Evolutionary conservation across 2,113 vertebrate species (phyloP).

Genomic region (Gymnorhina tibicen): DNA sequence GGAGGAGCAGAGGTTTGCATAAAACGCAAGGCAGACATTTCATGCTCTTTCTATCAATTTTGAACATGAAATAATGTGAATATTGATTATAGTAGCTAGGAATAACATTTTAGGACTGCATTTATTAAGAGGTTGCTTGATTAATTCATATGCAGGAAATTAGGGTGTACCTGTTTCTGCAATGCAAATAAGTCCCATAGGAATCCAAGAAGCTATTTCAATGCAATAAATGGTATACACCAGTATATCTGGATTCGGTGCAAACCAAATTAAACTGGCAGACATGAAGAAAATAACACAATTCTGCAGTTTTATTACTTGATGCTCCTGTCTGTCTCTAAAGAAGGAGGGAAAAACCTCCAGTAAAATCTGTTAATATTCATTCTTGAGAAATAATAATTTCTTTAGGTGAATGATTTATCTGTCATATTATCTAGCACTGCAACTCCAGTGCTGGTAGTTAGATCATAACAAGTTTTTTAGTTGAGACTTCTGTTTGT

Average conservation of each 20-base stretch:
- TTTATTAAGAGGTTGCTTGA: neutral
- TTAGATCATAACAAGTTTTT: conserved; percentile 38
- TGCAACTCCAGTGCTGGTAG: conserved; percentile 16
- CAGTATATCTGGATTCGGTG: neutral
- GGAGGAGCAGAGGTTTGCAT: neutral
- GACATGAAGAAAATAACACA: neutral
- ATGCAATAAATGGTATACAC: neutral
- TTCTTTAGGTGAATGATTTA: neutral
- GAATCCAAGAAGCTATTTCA: neutral
- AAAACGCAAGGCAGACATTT: neutral
- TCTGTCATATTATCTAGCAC: conserved; percentile 40
- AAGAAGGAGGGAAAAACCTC: neutral
- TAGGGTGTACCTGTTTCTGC: neutral
- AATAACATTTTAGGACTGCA: neutral
- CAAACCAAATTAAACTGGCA: neutral
- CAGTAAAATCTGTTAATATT: neutral
- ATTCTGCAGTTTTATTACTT: neutral
- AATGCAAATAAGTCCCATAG: neutral
- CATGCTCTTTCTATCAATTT: neutral
- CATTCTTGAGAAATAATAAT: neutral
- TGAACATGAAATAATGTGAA: neutral
- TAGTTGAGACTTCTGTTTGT: conserved; percentile 41
- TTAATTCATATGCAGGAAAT: neutral
- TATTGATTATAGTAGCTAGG: neutral
- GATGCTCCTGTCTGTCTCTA: neutral